Evolutionary conservation across 1,140 invertebrate genomes (phyloP), one percentile per base, ranked within the genome.

Genomic region (Metaphire vulgaris): DNA sequence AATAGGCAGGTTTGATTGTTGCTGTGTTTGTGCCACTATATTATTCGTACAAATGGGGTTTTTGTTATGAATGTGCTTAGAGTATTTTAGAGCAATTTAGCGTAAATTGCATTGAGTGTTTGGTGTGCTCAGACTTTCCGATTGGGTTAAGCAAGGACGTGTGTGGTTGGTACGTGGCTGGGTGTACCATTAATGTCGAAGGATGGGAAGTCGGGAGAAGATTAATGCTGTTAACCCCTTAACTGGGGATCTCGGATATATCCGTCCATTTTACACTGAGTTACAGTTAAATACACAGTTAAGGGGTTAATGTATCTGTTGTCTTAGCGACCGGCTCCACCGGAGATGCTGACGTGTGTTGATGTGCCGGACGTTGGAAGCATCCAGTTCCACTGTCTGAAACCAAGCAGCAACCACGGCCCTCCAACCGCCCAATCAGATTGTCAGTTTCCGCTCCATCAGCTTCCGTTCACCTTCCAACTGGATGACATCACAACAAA

Each of bases 401-500:
- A 85, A 66, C 88, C 89, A 33, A 92, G 89, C 83, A 81, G 80
- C 73, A 86, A 86, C 81, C 74, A 74, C 34, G 68, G 72, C 28
- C 74, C 32, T 33, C 68, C 41, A 29, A 65, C 67, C 64, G 78
- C 76, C 21, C 74, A 79, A 34, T 74, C 71, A 33, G 78, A 90
- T 82, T 84, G 89, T 1, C 83, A 88, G 79, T 89, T 93, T 78
- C 88, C 90, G 81, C 84, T 92, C 14, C 83, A 85, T 14, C 86
- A 90, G 67, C 83, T 92, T n/a, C 92, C 92, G 29, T 87, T 93
- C 72, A 77, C 91, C 81, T 91, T 92, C 1, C 90, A 92, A 79
- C 86, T 94, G 68, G 91, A 95, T 88, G 89, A 92, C 81, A 86
- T 93, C 15, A 89, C 91, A 76, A 92, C 92, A 0, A 92, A 93